Evolutionary conservation across 2,888 invertebrate species (phyloP).

Genomic region (Drosophila gaucha): DNA sequence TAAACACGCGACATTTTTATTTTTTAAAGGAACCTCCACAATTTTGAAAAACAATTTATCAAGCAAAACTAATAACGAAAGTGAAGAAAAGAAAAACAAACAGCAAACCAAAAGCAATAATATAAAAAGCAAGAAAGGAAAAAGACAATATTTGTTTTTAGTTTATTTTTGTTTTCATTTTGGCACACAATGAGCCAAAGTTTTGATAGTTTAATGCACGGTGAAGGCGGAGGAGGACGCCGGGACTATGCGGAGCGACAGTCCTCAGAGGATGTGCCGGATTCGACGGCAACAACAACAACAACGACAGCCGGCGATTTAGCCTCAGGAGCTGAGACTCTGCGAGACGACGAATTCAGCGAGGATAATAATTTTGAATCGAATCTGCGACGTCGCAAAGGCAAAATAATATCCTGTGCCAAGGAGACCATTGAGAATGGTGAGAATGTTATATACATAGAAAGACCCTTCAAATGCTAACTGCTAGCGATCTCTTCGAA

Average conservation of each 20-base stretch:
- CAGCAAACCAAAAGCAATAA: conserved; percentile 20
- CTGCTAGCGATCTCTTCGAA: neutral
- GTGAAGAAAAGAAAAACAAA: conserved; percentile 22
- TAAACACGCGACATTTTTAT: conserved; percentile 12
- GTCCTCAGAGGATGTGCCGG: conserved; percentile 83
- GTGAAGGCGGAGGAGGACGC: conserved; percentile 41
- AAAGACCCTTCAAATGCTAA: neutral
- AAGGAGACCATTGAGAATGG: conserved; percentile 85
- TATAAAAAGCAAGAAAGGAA: conserved; percentile 4
- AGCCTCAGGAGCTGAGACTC: conserved; percentile 31
- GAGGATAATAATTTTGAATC: conserved; percentile 84
- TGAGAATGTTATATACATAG: conserved; percentile 57
- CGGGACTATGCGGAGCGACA: conserved; percentile 77
- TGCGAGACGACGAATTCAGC: conserved; percentile 78
- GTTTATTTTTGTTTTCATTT: conserved; percentile 10
- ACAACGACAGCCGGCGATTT: conserved; percentile 65
- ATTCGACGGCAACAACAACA: conserved; percentile 66
- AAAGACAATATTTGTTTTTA: conserved; percentile 15
- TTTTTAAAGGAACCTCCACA: conserved; percentile 12
- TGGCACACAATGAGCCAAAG: conserved; percentile 82
- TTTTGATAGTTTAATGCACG: conserved; percentile 81
- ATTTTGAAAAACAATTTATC: conserved; percentile 27
- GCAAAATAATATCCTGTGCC: conserved; percentile 85
- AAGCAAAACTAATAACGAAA: conserved; percentile 40
- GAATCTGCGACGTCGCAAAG: conserved; percentile 84